Percentiles rank a stretch among this genome's conserved stretches.
Conservation (phyloP, 2,113 vertebrate genomes). For the Ovibos moschatus region DNA sequence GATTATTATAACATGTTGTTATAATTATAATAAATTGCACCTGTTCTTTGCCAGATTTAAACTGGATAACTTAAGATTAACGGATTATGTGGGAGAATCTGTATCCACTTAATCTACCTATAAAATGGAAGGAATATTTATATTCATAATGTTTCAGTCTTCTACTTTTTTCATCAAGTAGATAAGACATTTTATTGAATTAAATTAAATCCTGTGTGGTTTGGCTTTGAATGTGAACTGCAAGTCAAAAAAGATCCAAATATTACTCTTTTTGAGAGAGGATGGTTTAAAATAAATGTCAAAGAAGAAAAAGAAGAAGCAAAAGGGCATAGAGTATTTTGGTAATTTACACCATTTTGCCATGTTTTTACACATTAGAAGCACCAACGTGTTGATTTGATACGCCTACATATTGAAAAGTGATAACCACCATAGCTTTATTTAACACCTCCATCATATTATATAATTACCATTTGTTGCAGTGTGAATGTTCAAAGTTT, state of each 20-base stretch:
- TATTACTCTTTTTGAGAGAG: not conserved
- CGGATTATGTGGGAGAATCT: not conserved
- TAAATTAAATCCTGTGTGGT: not conserved
- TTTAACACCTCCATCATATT: not conserved
- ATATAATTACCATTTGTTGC: not conserved
- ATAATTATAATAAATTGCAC: not conserved
- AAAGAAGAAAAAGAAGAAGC: not conserved
- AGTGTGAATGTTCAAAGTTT: not conserved
- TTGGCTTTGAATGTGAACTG: not conserved
- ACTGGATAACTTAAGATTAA: constrained; percentile 12
- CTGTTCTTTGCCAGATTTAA: not conserved
- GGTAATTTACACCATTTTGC: not conserved
- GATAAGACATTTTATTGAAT: not conserved
- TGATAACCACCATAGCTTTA: not conserved
- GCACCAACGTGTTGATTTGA: not conserved
- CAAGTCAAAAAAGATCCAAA: not conserved
- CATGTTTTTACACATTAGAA: not conserved
- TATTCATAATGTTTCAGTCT: not conserved
- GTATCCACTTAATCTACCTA: not conserved
- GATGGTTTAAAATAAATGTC: constrained; percentile 10
- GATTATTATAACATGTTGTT: not conserved
- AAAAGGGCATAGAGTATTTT: not conserved
- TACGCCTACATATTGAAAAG: not conserved
- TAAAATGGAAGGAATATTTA: not conserved
- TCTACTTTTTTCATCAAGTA: not conserved